phyloP scores from a whole-genome alignment of 2,888 invertebrate species.

The Scaptomyza cyrtandrae region DNA sequence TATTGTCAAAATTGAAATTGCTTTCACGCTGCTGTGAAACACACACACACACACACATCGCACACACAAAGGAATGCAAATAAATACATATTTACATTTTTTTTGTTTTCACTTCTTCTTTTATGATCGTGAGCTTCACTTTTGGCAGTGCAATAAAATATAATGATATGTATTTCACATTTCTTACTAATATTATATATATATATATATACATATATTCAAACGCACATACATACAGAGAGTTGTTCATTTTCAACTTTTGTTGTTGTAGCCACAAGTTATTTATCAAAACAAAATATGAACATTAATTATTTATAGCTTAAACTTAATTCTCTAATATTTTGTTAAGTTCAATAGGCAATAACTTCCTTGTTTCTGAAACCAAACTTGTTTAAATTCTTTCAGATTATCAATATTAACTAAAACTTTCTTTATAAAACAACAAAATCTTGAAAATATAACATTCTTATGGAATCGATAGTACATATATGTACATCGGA shows the following conservation, averaged over 20 bases:
- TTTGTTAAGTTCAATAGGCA: too few species aligned
- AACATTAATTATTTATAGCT: too few species aligned
- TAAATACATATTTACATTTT: conserved; percentile 34
- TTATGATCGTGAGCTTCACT: conserved; percentile 42
- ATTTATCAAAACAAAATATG: too few species aligned
- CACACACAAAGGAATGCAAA: conserved; percentile 17
- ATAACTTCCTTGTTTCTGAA: too few species aligned
- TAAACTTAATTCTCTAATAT: too few species aligned
- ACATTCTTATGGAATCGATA: not conserved
- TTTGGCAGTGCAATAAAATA: conserved; percentile 65
- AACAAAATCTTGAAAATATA: not conserved
- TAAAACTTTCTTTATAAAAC: not conserved
- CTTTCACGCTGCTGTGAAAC: conserved; percentile 40
- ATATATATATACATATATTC: too few species aligned
- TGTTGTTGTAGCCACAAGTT: too few species aligned
- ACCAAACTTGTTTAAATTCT: too few species aligned
- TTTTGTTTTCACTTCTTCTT: conserved; percentile 5
- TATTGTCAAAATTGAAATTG: conserved; percentile 53
- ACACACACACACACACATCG: conserved; percentile 10
- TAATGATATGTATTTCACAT: conserved; percentile 26
- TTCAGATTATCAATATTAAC: not conserved
- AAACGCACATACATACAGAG: too few species aligned
- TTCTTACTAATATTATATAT: not conserved
- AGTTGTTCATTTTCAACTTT: too few species aligned
- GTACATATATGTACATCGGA: not conserved